Base-by-base conservation (phyloP, 2,888 invertebrate genomes). In the Dysmachus trigonus region DNA sequence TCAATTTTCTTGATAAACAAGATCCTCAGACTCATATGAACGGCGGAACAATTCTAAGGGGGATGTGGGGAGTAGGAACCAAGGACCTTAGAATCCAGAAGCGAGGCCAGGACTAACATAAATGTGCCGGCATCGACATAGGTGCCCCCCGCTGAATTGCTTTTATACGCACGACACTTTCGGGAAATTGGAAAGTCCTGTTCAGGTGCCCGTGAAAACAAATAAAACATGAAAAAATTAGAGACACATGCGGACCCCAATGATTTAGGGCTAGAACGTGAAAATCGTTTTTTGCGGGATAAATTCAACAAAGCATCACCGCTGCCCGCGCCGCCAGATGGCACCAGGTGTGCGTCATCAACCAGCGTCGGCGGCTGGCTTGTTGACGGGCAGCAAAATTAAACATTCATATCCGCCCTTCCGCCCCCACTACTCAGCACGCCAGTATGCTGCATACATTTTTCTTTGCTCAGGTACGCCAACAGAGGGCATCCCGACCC, bases 401-500 rank as follows among this genome's bases (percentile, higher is more conserved):
- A 79, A 79, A 51, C 79, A 79, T 79, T 79, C 79, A 79, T 79
- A 79, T 41, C 38, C 79, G 79, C 79, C 79, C n/a, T n/a, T n/a
- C n/a, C n/a, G n/a, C n/a, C n/a, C n/a, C n/a, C 79, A 79, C 38
- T 79, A 79, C 79, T 79, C 79, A 47, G 51, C 79, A n/a, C n/a
- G 47, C 27, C 22, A 8, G 31, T 31, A 30, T 47, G 27, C 27
- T 47, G 79, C 27, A 79, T 79, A 79, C 51, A 79, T 79, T 79
- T 79, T 79, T 77, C 77, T 33, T 27, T 79, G 13, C 47, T 22
- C 30, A 77, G 18, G 27, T 41, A 22, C 38, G 22, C 22, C 22
- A 13, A 27, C 22, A 71, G 13, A 72, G 27, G 72, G 72, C 13
- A 72, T 18, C 27, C 71, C 10, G 2, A 3, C 31, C 71, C 71